Evolutionary conservation across 2,797 vertebrate genomes (phyloP).

Genomic region (Acestrorhynchus altus): DNA sequence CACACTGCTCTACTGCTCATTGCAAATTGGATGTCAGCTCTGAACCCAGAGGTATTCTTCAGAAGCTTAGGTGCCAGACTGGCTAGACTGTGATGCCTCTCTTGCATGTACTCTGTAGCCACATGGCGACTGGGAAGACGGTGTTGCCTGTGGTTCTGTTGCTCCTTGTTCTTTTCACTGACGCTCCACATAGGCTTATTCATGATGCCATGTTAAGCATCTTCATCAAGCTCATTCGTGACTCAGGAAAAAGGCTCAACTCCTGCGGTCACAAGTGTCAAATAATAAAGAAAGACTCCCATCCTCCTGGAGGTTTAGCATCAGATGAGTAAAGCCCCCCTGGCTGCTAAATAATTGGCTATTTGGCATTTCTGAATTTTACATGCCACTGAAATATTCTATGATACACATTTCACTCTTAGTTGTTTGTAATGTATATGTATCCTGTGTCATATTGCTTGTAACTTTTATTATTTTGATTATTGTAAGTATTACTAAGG

Average conservation of each 20-base stretch:
- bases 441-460: background rate
- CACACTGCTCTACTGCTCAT: background rate
- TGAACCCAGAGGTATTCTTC: background rate
- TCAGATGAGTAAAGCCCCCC: slow-evolving; percentile 61
- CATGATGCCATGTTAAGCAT: slow-evolving; percentile 20
- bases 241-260: slow-evolving; percentile 37
- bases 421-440: slow-evolving; percentile 10
- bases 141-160: background rate
- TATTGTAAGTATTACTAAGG: no score
- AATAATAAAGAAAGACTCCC: slow-evolving; percentile 42
- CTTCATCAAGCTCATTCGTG: slow-evolving; percentile 4
- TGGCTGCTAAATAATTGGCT: slow-evolving; percentile 74
- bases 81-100: background rate
- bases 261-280: slow-evolving; percentile 50
- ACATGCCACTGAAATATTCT: slow-evolving; percentile 60
- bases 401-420: slow-evolving; percentile 17
- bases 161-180: slow-evolving; percentile 2
- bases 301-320: slow-evolving; percentile 58
- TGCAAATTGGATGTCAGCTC: background rate
- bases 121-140: background rate
- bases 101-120: background rate
- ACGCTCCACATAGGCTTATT: slow-evolving; percentile 15
- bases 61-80: background rate
- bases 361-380: slow-evolving; percentile 70
- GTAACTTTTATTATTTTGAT: background rate